phyloP scores from a whole-genome alignment of 2,888 invertebrate species.

The Thyatira batis region DNA sequence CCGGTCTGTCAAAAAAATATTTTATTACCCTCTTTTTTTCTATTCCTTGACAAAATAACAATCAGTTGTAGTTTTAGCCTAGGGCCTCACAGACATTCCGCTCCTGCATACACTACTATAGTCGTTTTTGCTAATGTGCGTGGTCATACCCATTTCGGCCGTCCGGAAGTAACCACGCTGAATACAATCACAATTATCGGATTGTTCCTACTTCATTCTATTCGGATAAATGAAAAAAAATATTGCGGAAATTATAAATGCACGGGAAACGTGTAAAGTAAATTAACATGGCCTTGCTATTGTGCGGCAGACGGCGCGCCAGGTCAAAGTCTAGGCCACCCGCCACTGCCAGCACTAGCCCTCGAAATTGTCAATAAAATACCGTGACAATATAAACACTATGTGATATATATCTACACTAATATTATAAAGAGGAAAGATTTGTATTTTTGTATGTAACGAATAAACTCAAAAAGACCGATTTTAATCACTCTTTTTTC shows the following conservation, averaged over 20 bases:
- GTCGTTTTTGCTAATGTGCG: no score
- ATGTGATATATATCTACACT: no score
- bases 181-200: background rate
- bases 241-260: constrained; percentile 38
- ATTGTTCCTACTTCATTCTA: constrained; percentile 6
- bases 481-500: no score
- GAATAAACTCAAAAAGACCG: no score
- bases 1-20: no score
- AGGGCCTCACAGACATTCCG: no score
- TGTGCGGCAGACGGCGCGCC: constrained; percentile 38
- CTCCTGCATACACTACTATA: no score
- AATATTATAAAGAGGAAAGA: no score
- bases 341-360: constrained; percentile 47
- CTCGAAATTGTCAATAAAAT: constrained; percentile 22
- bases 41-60: no score
- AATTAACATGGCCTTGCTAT: constrained; percentile 57
- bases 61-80: no score
- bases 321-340: constrained; percentile 72
- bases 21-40: no score
- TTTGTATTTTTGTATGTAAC: no score
- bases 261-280: constrained; percentile 41
- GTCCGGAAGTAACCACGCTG: background rate
- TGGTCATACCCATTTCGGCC: background rate
- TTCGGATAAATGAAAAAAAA: constrained; percentile 15
- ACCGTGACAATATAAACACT: constrained; percentile 15